Base-by-base conservation (phyloP, 2,888 invertebrate species). In the Thera obeliscata region DNA sequence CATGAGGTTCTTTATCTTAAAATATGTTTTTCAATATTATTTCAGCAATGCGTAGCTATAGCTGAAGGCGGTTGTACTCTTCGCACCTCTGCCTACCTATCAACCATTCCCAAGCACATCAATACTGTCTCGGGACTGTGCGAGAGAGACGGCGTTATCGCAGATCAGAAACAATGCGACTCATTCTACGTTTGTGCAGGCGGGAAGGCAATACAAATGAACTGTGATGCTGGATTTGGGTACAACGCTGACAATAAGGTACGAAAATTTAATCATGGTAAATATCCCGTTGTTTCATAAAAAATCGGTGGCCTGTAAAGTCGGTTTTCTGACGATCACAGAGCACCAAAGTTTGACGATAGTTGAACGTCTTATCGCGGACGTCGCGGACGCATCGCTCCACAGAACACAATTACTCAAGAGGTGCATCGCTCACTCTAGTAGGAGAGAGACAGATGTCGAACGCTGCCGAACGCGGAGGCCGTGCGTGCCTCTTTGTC, bases 61-160 rank as follows among this genome's bases (percentile, higher is more conserved):
- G 52, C 67, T 0, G 70, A 66, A 65, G 74, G 72, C 0, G 74
- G 76, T 0, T 76, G 76, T 56, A 74, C 74, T 0, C 48, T 63
- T 9, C n/a, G 62, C 12, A 35, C n/a, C 0, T 56, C 61, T n/a
- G 7, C 38, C 11, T 36, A 52, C 52, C 57, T 59, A 11, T 41
- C 58, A 33, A 56, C 48, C 7, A 69, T 73, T 33, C 71, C 67
- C n/a, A 46, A 68, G 7, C 9, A 66, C 22, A 52, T 69, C 2
- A 5, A n/a, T 2, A 8, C 61, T 7, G 43, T 68, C 6, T 36
- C 62, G 1, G 57, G 36, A 11, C 12, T 67, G 60, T 76, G 76
- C 55, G 54, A 63, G n/a, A 35, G 52, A 65, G 69, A 71, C 35
- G 68, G 67, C 36, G 56, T 43, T 36, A 66, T 70, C 0, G 35